Evolutionary conservation across 1,140 invertebrate genomes (phyloP), one percentile per base, ranked within the genome.

Genomic region (Zaprionus taronus): DNA sequence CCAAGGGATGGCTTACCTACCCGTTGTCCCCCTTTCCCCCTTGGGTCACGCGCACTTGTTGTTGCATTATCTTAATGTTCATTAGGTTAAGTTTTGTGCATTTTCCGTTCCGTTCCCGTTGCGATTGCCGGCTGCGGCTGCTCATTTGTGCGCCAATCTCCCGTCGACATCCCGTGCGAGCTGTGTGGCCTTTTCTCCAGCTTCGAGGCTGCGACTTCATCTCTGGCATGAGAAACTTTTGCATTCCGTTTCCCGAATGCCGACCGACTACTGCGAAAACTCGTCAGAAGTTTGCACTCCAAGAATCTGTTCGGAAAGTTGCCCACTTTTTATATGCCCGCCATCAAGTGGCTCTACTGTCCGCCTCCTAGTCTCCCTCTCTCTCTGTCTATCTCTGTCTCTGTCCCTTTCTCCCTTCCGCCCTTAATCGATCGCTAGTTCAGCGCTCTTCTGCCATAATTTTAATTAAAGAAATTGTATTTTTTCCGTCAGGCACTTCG

Each of bases 41-140:
- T 17, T 11, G 68, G 49, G 65, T 72, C 49, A 15, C 31, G 11
- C 26, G 61, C 31, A 38, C 36, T 74, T 89, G 74, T 79, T 84
- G 85, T 85, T 91, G 85, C 85, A 89, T 90, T 89, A 89, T 90
- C 85, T 89, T 90, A 89, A 89, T 90, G 85, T 89, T 89, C 85
- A 89, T 89, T 90, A 82, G 84, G 81, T 89, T 90, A 89, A 90
- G 84, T 89, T 87, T 89, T 81, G 84, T 81, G 84, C 81, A 90
- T 84, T 89, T 87, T 82, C 84, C 77, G 71, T 55, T 79, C 49
- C 70, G 67, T 69, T 60, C 49, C 60, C 70, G 67, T 69, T 60
- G 60, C 81, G 68, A 28, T 70, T 75, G 61, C 83, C 66, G 67
- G 67, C 20, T 71, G 38, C 68, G 53, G 57, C 80, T 76, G 74